Base-by-base conservation (phyloP, 2,888 invertebrate species). In the Pimpla rufipes region DNA sequence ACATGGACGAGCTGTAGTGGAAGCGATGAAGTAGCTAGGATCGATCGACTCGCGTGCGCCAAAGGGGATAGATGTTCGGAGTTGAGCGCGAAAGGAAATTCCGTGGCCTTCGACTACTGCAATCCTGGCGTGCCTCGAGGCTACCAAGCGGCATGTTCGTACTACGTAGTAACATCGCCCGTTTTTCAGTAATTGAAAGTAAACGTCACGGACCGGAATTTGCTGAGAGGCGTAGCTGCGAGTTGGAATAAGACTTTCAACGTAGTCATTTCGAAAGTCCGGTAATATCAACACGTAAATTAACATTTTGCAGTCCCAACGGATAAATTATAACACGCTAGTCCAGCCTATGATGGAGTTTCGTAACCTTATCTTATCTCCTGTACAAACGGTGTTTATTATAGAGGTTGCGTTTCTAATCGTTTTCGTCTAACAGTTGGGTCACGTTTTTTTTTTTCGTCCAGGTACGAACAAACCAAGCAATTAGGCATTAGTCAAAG, bases 121-220 rank as follows among this genome's bases (percentile, higher is more conserved):
- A 80, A 80, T 77, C 40, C 77, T 55, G 62, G 29, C 45, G 64
- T 80, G 77, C 77, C 83, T 57, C 21, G 40, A 73, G 80, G 80
- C 77, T 18, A 83, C 87, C 85, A 81, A 84, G 85, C 87, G 87
- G 77, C 77, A 40, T 45, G 52, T 74, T 50, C 29, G 55, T 57
- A 45, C 67, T 66, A 45, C 66, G n/a, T n/a, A 50, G 45, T 85
- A 86, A 85, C 85, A 84, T 80, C 85, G 81, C 85, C 86, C 87
- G 87, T 90, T 90, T 89, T 89, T 89, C 86, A 88, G 85, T 90
- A 90, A 90, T 90, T 89, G 87, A 90, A 90, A 87, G 89, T 87
- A 90, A 90, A 89, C 89, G 86, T 86, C 76, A 80, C 71, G 29
- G 71, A 70, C 42, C 40, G 59, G 52, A 84, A 42, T 71, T 74